Evolutionary conservation across 1,140 invertebrate species (phyloP), one percentile per base, ranked within the genome.

Genomic region (Fopius arisanus): DNA sequence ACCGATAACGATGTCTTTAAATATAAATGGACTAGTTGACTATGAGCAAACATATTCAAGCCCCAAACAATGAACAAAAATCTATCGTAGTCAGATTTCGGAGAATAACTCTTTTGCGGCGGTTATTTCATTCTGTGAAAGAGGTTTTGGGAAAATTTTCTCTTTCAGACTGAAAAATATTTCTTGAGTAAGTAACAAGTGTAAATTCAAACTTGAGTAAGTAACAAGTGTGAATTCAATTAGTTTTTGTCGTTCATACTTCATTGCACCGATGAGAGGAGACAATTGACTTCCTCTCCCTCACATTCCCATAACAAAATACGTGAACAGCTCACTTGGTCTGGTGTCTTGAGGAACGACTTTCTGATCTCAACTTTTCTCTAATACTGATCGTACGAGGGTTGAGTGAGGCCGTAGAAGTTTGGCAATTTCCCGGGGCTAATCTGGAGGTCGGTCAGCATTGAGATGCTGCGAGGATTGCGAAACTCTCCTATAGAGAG

Each of bases 371-470:
- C 82, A 85, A 87, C 84, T 87, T 86, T 86, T 82, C 80, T 81
- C 21, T 29, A 28, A 59, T 59, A 28, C 19, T 59, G 2, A 3
- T 59, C 54, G 54, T 37, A 31, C 37, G 26, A 29, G 21, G 68
- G 28, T 23, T 33, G 28, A 28, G 33, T 59, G 40, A 48, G 77
- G 75, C 76, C 75, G 82, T 84, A 83, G 84, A 88, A 88, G 86
- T 88, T 88, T 88, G 87, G 85, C 87, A 88, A 88, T 88, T 88
- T 88, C 84, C 86, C 84, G 81, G 79, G 82, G 83, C 87, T 88
- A 87, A 88, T 87, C 87, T 86, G 79, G 78, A 78, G 84, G 86
- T 85, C 84, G 82, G 85, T 87, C 85, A 85, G 86, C 85, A 88
- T 87, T 87, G 86, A 84, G 84, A 87, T 87, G 86, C 85, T 80